Evolutionary conservation across 2,888 invertebrate genomes (phyloP).

Genomic region (Agrypnus murinus): DNA sequence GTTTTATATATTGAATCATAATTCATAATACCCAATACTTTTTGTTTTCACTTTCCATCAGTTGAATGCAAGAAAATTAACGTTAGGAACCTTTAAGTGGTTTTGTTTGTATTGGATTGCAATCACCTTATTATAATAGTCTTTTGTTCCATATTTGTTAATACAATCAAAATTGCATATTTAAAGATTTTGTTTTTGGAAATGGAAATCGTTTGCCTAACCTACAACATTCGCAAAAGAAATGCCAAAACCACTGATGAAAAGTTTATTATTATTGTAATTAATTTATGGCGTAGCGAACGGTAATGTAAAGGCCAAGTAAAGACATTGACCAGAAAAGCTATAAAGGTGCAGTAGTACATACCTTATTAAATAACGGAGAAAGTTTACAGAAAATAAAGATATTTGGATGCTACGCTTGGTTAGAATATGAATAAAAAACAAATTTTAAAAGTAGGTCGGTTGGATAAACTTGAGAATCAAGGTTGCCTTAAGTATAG

Average conservation of each 20-base stretch:
- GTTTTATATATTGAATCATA: too few relatives aligned
- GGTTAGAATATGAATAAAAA: not conserved
- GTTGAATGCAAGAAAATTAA: too few relatives aligned
- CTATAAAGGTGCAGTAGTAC: conserved; percentile 1
- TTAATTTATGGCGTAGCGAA: not conserved
- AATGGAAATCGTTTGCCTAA: not conserved
- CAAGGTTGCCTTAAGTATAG: too few relatives aligned
- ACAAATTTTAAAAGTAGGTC: not conserved
- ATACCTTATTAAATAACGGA: not conserved
- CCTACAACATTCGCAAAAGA: not conserved
- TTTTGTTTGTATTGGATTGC: too few relatives aligned
- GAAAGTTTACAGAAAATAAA: conserved; percentile 12
- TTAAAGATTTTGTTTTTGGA: conserved; percentile 1
- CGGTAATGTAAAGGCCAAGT: not conserved
- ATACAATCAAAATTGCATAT: too few relatives aligned
- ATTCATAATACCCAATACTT: too few relatives aligned
- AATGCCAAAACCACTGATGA: not conserved
- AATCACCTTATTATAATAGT: too few relatives aligned
- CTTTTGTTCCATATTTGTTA: not conserved
- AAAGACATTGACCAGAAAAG: conserved; percentile 9
- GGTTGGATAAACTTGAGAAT: not conserved
- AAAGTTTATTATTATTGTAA: too few relatives aligned
- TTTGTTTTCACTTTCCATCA: too few relatives aligned
- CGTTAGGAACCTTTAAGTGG: too few relatives aligned
- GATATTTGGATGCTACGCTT: conserved; percentile 9